A percentile compares a stretch with the other conserved stretches of the same genome.
Conservation (phyloP, 2,888 invertebrate genomes). For the Mycogona germanica region DNA sequence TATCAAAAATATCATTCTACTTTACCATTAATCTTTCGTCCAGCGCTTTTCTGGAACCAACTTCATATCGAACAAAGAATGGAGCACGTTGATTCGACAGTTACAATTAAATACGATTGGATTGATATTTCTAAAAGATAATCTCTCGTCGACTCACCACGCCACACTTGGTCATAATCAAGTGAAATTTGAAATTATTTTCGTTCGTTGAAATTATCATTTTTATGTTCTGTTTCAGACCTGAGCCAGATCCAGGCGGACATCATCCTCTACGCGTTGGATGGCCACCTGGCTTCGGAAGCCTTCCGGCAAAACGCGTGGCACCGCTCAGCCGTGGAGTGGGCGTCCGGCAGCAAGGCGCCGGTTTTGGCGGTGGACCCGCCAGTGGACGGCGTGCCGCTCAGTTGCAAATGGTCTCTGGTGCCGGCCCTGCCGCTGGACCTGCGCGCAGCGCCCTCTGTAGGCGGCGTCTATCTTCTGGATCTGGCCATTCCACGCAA, state of each 20-base stretch:
- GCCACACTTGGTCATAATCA: no score
- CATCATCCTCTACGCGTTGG: conserved; percentile 33
- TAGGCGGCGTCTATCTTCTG: conserved; percentile 65
- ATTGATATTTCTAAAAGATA: no score
- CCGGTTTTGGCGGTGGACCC: conserved; percentile 65
- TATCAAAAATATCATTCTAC: no score
- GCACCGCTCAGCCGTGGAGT: conserved; percentile 46
- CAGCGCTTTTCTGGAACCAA: no score
- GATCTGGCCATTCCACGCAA: conserved; percentile 69
- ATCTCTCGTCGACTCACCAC: no score
- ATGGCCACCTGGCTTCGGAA: conserved; percentile 28
- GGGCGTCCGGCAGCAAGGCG: conserved; percentile 57
- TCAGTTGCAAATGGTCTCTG: conserved; percentile 48
- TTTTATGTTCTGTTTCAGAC: conserved; percentile 17
- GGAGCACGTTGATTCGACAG: no score
- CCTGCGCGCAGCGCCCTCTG: conserved; percentile 41
- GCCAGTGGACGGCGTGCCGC: conserved; percentile 44
- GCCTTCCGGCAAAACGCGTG: conserved; percentile 25
- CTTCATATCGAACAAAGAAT: no score
- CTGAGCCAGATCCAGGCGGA: conserved; percentile 22
- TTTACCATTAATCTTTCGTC: no score
- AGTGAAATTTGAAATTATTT: no score
- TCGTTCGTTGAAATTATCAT: not conserved
- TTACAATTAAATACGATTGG: no score
- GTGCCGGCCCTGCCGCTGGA: conserved; percentile 56